phyloP scores from a whole-genome alignment of 1,140 invertebrate species.

The Rhynchophorus ferrugineus region DNA sequence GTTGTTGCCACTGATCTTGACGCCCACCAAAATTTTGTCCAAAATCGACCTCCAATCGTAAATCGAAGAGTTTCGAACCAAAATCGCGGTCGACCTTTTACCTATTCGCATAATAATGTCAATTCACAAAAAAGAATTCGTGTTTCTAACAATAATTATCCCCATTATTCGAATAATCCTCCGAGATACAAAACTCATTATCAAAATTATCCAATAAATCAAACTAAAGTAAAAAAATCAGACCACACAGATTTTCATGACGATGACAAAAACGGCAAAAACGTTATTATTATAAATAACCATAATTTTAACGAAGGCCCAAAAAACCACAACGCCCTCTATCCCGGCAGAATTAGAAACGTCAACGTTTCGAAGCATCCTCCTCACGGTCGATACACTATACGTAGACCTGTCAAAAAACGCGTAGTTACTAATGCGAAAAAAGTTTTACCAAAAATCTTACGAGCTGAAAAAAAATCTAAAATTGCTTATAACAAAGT shows the following conservation, averaged over 20 bases:
- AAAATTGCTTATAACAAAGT: not conserved
- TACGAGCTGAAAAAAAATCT: constrained; percentile 2
- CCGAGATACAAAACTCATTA: too few relatives aligned
- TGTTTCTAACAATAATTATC: too few relatives aligned
- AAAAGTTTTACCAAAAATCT: constrained; percentile 8
- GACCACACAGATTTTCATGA: too few relatives aligned
- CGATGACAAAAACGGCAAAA: constrained; percentile 5
- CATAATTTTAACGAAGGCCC: constrained; percentile 1
- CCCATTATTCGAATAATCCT: too few relatives aligned
- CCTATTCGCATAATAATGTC: too few relatives aligned
- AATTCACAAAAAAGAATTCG: too few relatives aligned
- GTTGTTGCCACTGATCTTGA: constrained; percentile 8
- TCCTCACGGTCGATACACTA: not conserved
- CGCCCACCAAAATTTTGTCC: not conserved
- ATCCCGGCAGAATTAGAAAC: not conserved
- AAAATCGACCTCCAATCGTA: not conserved
- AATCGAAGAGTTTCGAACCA: too few relatives aligned
- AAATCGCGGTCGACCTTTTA: too few relatives aligned
- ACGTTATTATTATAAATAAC: constrained; percentile 9
- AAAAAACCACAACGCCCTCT: constrained; percentile 2
- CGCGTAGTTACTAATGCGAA: not conserved
- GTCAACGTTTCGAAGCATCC: not conserved
- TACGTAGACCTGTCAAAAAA: not conserved
- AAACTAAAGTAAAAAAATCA: too few relatives aligned
- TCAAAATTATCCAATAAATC: too few relatives aligned